Evolutionary conservation across 2,797 vertebrate genomes (phyloP).

Genomic region (Gallirallus australis): DNA sequence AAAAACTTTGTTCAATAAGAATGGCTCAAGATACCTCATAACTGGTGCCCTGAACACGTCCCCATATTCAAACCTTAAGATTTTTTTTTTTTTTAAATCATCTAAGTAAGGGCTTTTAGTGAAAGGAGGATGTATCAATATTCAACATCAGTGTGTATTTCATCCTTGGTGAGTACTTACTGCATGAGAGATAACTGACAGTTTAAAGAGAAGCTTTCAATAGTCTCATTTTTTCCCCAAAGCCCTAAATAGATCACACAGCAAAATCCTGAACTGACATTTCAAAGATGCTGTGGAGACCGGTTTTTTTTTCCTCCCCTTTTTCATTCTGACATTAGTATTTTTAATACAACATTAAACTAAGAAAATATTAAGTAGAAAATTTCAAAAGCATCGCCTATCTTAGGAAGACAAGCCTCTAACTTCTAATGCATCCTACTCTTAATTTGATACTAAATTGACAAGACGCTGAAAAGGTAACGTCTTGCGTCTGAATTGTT

Average conservation of each 20-base stretch:
- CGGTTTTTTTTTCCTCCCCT: background rate
- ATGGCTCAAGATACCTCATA: background rate
- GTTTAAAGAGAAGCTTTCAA: slow-evolving; percentile 48
- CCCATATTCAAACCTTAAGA: background rate
- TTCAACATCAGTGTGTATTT: slow-evolving; percentile 26
- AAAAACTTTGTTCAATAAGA: background rate
- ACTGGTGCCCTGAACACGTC: background rate
- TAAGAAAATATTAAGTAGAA: slow-evolving; percentile 15
- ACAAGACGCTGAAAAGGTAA: slow-evolving; percentile 3
- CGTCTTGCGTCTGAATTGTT: background rate
- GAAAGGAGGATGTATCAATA: slow-evolving; percentile 33
- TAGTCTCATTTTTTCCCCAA: slow-evolving; percentile 3
- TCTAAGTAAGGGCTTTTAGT: slow-evolving; percentile 9
- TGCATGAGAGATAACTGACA: slow-evolving; percentile 26
- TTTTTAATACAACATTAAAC: slow-evolving; percentile 51
- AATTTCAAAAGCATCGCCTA: slow-evolving; percentile 8
- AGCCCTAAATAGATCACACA: slow-evolving; percentile 54
- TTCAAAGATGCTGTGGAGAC: slow-evolving; percentile 10
- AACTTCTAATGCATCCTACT: background rate
- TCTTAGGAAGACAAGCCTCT: background rate
- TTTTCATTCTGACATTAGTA: slow-evolving; percentile 32
- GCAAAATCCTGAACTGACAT: slow-evolving; percentile 52
- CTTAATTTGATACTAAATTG: background rate
- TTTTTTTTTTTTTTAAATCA: background rate
- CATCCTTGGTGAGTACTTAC: slow-evolving; percentile 28